Evolutionary conservation across 2,888 invertebrate genomes (phyloP).

Genomic region (Agonopterix subpropinquella): DNA sequence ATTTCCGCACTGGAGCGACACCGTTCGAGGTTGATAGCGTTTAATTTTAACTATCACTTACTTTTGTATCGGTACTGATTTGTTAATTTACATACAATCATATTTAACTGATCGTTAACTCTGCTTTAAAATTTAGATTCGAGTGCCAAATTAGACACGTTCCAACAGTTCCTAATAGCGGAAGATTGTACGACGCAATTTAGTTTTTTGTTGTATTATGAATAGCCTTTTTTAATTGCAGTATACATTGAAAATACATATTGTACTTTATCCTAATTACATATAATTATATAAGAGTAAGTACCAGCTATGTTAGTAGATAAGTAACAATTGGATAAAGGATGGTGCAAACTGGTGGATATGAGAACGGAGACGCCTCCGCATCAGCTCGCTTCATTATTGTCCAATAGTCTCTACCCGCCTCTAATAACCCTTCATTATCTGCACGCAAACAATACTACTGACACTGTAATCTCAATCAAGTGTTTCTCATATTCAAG

Average conservation of each 20-base stretch:
- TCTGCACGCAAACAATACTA: constrained; percentile 18
- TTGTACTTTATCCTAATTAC: background rate
- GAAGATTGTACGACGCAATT: background rate
- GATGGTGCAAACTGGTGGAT: background rate
- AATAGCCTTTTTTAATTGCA: background rate
- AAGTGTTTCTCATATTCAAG: too few relatives aligned
- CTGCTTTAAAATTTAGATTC: background rate
- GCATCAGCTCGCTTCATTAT: constrained; percentile 12
- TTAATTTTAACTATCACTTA: too few relatives aligned
- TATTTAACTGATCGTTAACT: too few relatives aligned
- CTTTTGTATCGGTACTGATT: too few relatives aligned
- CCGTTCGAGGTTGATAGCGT: constrained; percentile 9
- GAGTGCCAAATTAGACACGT: background rate
- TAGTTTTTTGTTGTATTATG: background rate
- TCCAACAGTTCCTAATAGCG: background rate
- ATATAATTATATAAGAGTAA: background rate
- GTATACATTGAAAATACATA: background rate
- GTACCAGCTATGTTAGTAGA: background rate
- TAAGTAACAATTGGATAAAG: background rate
- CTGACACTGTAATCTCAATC: too few relatives aligned
- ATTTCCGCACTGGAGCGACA: constrained; percentile 23
- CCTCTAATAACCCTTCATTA: constrained; percentile 22
- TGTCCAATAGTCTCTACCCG: constrained; percentile 18
- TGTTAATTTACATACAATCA: too few relatives aligned
- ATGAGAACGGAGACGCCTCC: constrained; percentile 1